Percentiles rank a stretch among this genome's conserved stretches.
Conservation (phyloP, 2,797 vertebrate genomes). For the Iguana delicatissima region DNA sequence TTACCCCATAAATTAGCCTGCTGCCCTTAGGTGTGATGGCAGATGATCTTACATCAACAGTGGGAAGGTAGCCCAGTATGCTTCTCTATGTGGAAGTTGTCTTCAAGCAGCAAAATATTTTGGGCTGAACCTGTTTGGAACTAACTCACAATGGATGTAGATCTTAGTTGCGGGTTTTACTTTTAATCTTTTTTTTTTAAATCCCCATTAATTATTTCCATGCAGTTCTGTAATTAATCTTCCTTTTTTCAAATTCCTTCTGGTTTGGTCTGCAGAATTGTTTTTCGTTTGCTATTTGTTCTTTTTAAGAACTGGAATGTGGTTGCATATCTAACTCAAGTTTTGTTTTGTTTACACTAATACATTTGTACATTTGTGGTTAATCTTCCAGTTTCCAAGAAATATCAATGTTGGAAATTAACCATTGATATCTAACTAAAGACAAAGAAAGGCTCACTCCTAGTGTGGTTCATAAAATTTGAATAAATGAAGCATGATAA, state of each 20-base stretch:
- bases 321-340: conserved; percentile 1
- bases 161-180: conserved; percentile 65
- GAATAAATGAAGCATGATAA: conserved; percentile 36
- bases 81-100: neutral
- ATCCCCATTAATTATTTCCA: conserved; percentile 30
- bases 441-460: conserved; percentile 52
- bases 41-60: neutral
- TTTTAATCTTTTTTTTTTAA: conserved; percentile 42
- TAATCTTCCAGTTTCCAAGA: conserved; percentile 58
- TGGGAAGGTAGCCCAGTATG: neutral
- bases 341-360: conserved; percentile 44
- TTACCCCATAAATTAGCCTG: neutral
- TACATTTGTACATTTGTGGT: conserved; percentile 22
- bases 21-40: neutral
- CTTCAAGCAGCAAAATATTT: neutral
- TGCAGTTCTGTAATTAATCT: conserved; percentile 1
- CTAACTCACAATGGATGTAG: conserved; percentile 34
- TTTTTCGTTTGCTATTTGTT: conserved; percentile 6
- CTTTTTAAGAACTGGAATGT: conserved; percentile 24
- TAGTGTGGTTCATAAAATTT: conserved; percentile 31
- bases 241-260: conserved; percentile 41
- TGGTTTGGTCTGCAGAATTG: conserved; percentile 29
- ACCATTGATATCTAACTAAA: conserved; percentile 43
- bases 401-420: conserved; percentile 60
- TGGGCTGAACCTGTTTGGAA: neutral